Evolutionary conservation across 1,140 invertebrate species (phyloP).

Genomic region (Tetramorium alpestre): DNA sequence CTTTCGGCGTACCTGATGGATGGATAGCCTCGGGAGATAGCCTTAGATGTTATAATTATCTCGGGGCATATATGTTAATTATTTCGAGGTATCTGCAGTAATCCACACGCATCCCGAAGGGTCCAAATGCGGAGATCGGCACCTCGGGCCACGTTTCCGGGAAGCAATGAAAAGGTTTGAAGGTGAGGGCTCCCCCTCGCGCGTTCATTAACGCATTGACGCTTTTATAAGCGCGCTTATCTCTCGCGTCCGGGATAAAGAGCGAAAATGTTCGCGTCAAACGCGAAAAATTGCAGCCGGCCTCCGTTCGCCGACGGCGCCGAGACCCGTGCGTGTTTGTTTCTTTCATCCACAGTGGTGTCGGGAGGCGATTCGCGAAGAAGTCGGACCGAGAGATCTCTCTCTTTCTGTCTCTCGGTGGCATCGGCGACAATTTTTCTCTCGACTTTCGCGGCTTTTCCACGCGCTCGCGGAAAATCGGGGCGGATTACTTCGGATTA

Average conservation of each 20-base stretch:
- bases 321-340: background rate
- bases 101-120: background rate
- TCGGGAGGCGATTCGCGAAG: background rate
- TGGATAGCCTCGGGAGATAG: background rate
- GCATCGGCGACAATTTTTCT: background rate
- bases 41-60: background rate
- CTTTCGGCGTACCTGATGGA: background rate
- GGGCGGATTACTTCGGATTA: background rate
- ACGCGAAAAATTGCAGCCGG: slow-evolving; percentile 39
- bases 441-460: background rate
- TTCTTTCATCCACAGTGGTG: slow-evolving; percentile 19
- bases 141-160: slow-evolving; percentile 61
- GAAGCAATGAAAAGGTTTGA: slow-evolving; percentile 72
- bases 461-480: background rate
- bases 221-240: slow-evolving; percentile 67
- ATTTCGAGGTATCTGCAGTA: background rate
- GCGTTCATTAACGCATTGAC: slow-evolving; percentile 77
- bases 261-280: slow-evolving; percentile 52
- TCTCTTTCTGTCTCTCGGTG: background rate
- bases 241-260: slow-evolving; percentile 39
- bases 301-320: slow-evolving; percentile 15
- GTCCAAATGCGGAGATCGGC: slow-evolving; percentile 55
- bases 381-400: background rate
- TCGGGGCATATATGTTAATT: background rate
- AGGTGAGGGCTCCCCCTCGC: slow-evolving; percentile 56